Conservation (phyloP, 2,113 vertebrate genomes). For the Clarias batrachus region DNA sequence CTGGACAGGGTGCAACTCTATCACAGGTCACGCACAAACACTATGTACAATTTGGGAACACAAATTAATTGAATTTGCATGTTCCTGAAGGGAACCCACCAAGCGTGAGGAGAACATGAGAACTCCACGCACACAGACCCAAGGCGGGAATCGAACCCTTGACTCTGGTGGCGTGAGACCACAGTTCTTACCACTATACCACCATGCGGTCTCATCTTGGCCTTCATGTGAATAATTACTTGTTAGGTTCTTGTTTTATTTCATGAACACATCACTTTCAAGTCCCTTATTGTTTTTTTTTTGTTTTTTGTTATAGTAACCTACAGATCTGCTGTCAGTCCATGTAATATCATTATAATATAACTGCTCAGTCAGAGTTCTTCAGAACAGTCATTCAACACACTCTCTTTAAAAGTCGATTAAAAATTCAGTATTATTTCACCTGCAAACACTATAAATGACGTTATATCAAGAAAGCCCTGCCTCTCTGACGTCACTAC, state of each 20-base stretch:
- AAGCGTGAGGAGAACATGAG: no score
- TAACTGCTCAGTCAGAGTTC: background rate
- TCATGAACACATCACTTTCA: background rate
- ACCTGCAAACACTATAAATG: background rate
- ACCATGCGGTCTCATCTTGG: background rate
- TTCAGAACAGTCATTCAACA: background rate
- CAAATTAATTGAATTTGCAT: no score
- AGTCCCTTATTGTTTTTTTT: background rate
- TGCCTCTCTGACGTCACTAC: background rate
- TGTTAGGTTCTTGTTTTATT: background rate
- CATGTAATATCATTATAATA: background rate
- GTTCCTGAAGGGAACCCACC: no score
- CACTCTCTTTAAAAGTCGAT: background rate
- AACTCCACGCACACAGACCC: no score
- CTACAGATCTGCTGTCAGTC: background rate
- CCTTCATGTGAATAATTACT: background rate
- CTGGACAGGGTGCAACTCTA: no score
- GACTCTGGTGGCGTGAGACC: no score
- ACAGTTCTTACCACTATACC: no score
- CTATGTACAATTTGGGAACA: no score
- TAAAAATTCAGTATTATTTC: background rate
- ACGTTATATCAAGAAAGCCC: background rate
- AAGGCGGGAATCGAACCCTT: no score
- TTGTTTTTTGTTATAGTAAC: background rate
- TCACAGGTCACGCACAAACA: no score